phyloP scores from a whole-genome alignment of 2,888 invertebrate species.

The Lysandra coridon region DNA sequence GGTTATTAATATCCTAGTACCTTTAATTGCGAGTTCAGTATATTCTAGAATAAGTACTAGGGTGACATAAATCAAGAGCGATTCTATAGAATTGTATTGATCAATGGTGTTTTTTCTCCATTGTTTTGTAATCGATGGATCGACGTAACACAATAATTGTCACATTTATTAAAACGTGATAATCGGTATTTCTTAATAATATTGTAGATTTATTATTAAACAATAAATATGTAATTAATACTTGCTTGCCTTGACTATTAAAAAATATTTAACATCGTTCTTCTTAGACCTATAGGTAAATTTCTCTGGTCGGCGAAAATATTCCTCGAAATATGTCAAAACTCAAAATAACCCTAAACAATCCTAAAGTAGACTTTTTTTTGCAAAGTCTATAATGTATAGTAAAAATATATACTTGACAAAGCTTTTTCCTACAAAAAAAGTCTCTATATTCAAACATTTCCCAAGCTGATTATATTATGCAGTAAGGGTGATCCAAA shows the following conservation, averaged over 20 bases:
- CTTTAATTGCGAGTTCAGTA: not conserved
- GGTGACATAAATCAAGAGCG: not conserved
- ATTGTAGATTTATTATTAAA: not conserved
- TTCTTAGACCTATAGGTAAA: too few relatives aligned
- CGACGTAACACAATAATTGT: not conserved
- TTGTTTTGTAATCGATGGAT: not conserved
- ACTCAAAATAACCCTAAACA: not conserved
- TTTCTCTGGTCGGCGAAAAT: too few relatives aligned
- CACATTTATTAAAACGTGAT: not conserved
- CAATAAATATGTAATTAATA: not conserved
- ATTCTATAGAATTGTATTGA: slow-evolving; percentile 3
- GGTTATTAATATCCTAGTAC: too few relatives aligned
- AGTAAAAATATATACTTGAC: too few relatives aligned
- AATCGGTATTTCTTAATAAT: slow-evolving; percentile 5
- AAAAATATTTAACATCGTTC: not conserved
- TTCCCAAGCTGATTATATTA: too few relatives aligned
- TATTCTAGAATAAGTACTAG: not conserved
- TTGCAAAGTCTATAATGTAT: too few relatives aligned
- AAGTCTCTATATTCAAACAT: too few relatives aligned
- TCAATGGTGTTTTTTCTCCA: not conserved
- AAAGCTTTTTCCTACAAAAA: too few relatives aligned
- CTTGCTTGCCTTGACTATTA: not conserved
- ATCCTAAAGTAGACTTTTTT: too few relatives aligned
- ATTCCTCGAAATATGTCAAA: not conserved
- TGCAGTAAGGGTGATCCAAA: too few relatives aligned